These are phyloP conservation scores for Onychomys torridus DNA, from an alignment of 2,797 vertebrate genomes.

Conservation along the genomic window DNA sequence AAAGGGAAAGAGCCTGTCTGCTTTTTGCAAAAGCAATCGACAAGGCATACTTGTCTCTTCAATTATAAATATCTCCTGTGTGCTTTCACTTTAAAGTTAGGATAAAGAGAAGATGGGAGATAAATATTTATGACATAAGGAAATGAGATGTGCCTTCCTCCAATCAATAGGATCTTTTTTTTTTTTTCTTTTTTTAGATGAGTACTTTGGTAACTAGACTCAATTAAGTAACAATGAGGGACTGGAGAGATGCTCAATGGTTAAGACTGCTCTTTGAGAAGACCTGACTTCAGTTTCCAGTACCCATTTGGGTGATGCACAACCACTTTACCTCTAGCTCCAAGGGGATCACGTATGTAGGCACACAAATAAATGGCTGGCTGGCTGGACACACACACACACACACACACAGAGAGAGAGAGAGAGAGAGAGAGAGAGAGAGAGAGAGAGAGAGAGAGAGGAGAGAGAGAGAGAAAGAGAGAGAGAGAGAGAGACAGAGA, in stretches of 20 bases:
- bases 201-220: not conserved
- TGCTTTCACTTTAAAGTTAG: constrained; percentile 24
- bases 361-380: not conserved
- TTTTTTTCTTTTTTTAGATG: not conserved
- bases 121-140: constrained; percentile 3
- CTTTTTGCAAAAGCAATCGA: not conserved
- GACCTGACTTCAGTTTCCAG: not conserved
- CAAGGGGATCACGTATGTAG: not conserved
- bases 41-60: not conserved
- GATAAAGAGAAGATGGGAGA: not conserved
- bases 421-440: not conserved
- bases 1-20: not conserved
- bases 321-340: not conserved
- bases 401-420: not conserved
- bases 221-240: not conserved
- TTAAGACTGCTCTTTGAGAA: not conserved
- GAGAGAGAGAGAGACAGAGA: not conserved
- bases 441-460: no score
- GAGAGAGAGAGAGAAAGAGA: not conserved
- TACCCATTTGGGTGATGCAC: not conserved
- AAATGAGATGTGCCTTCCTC: not conserved
- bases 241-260: not conserved
- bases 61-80: constrained; percentile 11
- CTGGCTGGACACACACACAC: not conserved
- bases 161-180: not conserved